These are phyloP conservation scores for Holocentrus rufus DNA, from an alignment of 2,797 vertebrate genomes.

Conservation along the genomic window DNA sequence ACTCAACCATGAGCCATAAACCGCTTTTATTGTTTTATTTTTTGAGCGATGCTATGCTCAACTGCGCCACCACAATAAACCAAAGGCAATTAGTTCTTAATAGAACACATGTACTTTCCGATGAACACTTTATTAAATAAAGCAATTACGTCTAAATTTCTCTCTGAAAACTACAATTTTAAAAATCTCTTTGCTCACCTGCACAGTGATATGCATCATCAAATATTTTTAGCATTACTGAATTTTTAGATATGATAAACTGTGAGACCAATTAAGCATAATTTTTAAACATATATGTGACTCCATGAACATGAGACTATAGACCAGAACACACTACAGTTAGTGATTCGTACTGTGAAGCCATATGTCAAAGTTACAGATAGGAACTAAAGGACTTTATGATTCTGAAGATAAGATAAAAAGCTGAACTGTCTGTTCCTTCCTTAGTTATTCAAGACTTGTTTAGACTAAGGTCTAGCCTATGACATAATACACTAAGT, in stretches of 20 bases:
- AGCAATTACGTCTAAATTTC: constrained; percentile 14
- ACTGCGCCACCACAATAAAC: constrained; percentile 42
- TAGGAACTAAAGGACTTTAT: neutral
- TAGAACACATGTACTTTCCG: constrained; percentile 32
- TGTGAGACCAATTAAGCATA: constrained; percentile 1
- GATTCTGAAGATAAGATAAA: constrained; percentile 10
- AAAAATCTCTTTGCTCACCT: constrained; percentile 12
- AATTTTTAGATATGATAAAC: constrained; percentile 26
- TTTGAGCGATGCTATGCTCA: constrained; percentile 30
- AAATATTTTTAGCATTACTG: too few relatives aligned
- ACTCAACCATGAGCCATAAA: constrained; percentile 27
- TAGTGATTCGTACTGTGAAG: neutral
- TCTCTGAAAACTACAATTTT: constrained; percentile 14
- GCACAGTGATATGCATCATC: too few relatives aligned
- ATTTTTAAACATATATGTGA: constrained; percentile 26
- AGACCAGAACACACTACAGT: neutral
- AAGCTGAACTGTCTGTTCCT: constrained; percentile 4
- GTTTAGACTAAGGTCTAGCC: neutral
- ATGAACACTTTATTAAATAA: constrained; percentile 37
- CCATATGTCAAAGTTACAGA: constrained; percentile 9
- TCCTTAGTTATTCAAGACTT: neutral
- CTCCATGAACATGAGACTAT: neutral
- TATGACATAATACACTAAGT: neutral
- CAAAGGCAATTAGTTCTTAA: constrained; percentile 21
- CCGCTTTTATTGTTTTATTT: constrained; percentile 45